Percentiles rank a stretch among this genome's conserved stretches.
Conservation (phyloP, 2,113 vertebrate species). For the Catharus bicknelli region DNA sequence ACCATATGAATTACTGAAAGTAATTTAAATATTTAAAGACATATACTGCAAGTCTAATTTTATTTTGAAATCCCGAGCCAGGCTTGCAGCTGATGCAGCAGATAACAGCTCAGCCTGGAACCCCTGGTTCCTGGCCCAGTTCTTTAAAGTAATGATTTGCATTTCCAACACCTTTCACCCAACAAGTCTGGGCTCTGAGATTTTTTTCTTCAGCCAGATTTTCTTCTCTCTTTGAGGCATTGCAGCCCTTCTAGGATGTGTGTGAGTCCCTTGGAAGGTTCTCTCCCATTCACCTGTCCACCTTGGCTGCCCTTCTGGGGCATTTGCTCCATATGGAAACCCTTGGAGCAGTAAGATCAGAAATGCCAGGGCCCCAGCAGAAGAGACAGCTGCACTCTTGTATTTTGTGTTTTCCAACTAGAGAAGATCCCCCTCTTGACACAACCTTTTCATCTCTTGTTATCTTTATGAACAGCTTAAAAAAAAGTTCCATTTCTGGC, state of each 20-base stretch:
- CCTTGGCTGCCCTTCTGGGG: neutral
- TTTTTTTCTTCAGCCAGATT: neutral
- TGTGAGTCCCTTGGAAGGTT: neutral
- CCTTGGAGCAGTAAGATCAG: neutral
- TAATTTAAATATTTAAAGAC: constrained; percentile 66
- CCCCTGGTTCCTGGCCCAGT: constrained; percentile 7
- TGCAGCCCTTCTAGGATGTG: neutral
- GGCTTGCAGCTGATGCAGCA: constrained; percentile 12
- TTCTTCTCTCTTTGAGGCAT: neutral
- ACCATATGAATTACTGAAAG: constrained; percentile 60
- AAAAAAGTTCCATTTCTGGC: neutral
- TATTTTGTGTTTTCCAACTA: neutral
- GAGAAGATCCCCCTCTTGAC: neutral
- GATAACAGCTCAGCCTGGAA: constrained; percentile 20
- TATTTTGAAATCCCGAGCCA: constrained; percentile 29
- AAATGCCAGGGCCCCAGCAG: neutral
- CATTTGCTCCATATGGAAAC: neutral
- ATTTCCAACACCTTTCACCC: constrained; percentile 31
- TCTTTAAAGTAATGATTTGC: constrained; percentile 1
- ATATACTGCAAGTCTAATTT: constrained; percentile 43
- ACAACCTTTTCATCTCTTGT: constrained; percentile 9
- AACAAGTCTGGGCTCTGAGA: neutral
- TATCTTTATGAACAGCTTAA: constrained; percentile 9
- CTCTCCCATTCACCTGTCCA: neutral
- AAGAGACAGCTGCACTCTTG: neutral